Evolutionary conservation across 2,888 invertebrate genomes (phyloP), one percentile per base, ranked within the genome.

Genomic region (Cinara cedri): DNA sequence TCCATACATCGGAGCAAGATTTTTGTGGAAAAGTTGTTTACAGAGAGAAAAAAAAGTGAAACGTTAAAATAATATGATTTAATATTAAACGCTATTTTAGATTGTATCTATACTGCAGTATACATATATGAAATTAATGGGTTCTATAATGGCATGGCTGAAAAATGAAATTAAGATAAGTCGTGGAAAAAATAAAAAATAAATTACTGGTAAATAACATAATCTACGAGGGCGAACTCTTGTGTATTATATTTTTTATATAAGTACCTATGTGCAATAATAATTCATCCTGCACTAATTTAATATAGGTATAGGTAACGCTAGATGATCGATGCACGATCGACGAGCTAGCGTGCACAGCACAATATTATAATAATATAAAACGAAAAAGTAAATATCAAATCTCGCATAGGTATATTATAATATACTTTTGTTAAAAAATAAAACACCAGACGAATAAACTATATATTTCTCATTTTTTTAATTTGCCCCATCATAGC

Each of bases 131-230:
- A 46, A 19, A 44, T 65, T 21, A 21, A 21, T 65, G 65, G 21
- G 21, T 44, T 44, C 9, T 10, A 49, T 62, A 13, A 49, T 62
- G 60, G 51, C 0, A 24, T 19, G 19, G 4, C 26, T 49, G n/a
- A 46, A 62, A 46, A 62, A 44, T 2, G 21, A 14, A 34, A n/a
- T 19, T n/a, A 10, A 8, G 55, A 71, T 42, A 34, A 60, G 63
- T 46, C 21, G 34, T 2, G 49, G 4, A 74, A 62, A 54, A 62
- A 63, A 62, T n/a, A 11, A 10, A 55, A 57, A 63, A 74, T 63
- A 51, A 63, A 62, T 63, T 42, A 74, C 74, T 42, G 42, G 63
- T 51, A 42, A 34, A 62, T 62, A 49, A 74, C 63, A 9, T 63
- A 49, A 62, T 72, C 42, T 49, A 42, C 10, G 21, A 6, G 14